Evolutionary conservation across 2,888 invertebrate species (phyloP).

Genomic region (Matsumyia berberina): DNA sequence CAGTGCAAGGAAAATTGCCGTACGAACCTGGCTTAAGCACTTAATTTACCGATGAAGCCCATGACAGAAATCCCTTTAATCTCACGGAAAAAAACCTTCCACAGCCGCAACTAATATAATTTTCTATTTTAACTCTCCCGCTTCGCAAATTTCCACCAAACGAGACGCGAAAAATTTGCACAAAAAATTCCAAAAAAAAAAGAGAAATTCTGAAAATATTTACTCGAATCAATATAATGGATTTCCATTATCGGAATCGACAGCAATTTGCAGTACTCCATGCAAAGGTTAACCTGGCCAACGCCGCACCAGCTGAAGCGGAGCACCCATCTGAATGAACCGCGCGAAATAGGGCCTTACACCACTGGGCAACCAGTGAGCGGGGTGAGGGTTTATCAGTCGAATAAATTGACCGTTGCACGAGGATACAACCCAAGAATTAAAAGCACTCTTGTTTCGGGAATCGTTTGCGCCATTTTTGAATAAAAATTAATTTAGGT

Average conservation of each 20-base stretch:
- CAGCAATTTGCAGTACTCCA: slow-evolving; percentile 52
- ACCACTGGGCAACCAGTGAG: no score
- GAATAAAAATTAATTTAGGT: slow-evolving; percentile 72
- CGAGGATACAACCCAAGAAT: slow-evolving; percentile 56
- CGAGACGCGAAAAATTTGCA: not conserved
- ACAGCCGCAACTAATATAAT: no score
- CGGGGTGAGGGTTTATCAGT: not conserved
- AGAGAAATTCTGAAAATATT: slow-evolving; percentile 63
- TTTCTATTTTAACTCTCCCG: no score
- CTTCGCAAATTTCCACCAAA: not conserved
- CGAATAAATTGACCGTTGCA: slow-evolving; percentile 64
- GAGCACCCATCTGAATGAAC: slow-evolving; percentile 20
- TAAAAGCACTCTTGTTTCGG: slow-evolving; percentile 57
- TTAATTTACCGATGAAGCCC: no score
- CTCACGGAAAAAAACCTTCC: no score
- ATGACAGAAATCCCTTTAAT: no score
- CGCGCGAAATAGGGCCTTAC: slow-evolving; percentile 35
- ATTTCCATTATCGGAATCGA: slow-evolving; percentile 64
- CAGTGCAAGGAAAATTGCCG: no score
- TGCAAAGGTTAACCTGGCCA: slow-evolving; percentile 28
- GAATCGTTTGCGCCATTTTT: slow-evolving; percentile 62
- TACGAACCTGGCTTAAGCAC: no score
- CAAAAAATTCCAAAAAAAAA: slow-evolving; percentile 18
- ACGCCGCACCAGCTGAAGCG: not conserved
- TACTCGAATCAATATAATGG: slow-evolving; percentile 73